Evolutionary conservation across 2,888 invertebrate genomes (phyloP).

Genomic region (Pycnomerus fuliginosus): DNA sequence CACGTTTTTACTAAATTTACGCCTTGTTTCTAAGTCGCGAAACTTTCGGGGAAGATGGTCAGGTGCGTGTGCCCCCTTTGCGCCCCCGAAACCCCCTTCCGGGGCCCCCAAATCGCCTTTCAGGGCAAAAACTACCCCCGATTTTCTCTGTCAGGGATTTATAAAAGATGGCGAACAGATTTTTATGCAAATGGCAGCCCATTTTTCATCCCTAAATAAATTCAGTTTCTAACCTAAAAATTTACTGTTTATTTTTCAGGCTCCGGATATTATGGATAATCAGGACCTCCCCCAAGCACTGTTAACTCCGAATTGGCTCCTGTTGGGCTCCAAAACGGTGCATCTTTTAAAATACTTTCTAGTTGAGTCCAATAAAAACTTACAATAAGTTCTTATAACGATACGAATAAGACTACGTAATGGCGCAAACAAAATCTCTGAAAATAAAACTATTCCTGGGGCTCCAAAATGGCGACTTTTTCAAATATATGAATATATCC

Average conservation of each 20-base stretch:
- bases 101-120: conserved; percentile 16
- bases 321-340: too few species aligned
- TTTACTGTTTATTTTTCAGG: conserved; percentile 36
- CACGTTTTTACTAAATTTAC: conserved; percentile 38
- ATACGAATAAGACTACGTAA: too few species aligned
- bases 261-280: conserved; percentile 61
- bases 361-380: too few species aligned
- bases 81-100: conserved; percentile 8
- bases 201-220: conserved; percentile 25
- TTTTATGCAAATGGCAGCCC: conserved; percentile 43
- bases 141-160: conserved; percentile 41
- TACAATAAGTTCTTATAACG: too few species aligned
- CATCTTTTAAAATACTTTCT: too few species aligned
- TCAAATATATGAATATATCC: too few species aligned
- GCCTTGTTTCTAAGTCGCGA: conserved; percentile 37
- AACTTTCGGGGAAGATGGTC: conserved; percentile 39
- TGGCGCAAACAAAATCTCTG: too few species aligned
- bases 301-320: too few species aligned
- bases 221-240: conserved; percentile 27
- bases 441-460: too few species aligned
- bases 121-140: conserved; percentile 40
- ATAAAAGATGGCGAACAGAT: conserved; percentile 48
- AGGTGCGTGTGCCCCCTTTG: conserved; percentile 36
- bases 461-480: too few species aligned
- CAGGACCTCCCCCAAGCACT: conserved; percentile 77